These are phyloP conservation scores for Corythornis madagascariensis DNA, from an alignment of 2,113 vertebrate species.

Conservation along the genomic window DNA sequence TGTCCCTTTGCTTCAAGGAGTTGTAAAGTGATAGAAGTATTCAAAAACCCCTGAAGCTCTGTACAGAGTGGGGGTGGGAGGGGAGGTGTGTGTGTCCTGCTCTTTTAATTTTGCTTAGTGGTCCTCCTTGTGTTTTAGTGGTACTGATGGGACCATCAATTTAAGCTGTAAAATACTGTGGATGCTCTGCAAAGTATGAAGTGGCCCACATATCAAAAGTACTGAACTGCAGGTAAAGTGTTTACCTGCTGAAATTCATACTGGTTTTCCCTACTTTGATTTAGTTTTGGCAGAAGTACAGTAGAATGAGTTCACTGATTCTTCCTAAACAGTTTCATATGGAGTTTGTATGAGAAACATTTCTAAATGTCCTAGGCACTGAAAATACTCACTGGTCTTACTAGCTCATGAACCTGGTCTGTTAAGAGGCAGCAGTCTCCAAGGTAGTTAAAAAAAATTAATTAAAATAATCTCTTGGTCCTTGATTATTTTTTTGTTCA, in stretches of 20 bases:
- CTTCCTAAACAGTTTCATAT: background rate
- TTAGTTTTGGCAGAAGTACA: background rate
- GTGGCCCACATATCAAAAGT: background rate
- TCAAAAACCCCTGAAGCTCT: background rate
- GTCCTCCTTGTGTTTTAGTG: background rate
- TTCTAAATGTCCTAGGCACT: background rate
- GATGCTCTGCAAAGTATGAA: background rate
- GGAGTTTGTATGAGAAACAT: background rate
- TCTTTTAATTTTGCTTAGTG: background rate
- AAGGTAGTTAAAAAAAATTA: background rate
- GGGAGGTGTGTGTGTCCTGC: background rate
- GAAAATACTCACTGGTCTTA: background rate
- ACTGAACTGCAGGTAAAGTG: background rate
- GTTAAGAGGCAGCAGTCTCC: background rate
- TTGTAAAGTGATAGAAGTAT: background rate
- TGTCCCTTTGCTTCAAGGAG: background rate
- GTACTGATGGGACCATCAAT: background rate
- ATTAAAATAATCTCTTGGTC: too few relatives aligned
- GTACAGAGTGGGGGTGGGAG: background rate
- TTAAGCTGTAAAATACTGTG: background rate
- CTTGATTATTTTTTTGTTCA: background rate
- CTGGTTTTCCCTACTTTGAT: background rate
- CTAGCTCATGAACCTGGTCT: background rate
- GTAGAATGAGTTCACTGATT: background rate
- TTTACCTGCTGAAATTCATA: background rate